Percentiles rank a stretch among this genome's conserved stretches.
phyloP scores from a whole-genome alignment of 2,797 vertebrate genomes.

The Malurus splendens region DNA sequence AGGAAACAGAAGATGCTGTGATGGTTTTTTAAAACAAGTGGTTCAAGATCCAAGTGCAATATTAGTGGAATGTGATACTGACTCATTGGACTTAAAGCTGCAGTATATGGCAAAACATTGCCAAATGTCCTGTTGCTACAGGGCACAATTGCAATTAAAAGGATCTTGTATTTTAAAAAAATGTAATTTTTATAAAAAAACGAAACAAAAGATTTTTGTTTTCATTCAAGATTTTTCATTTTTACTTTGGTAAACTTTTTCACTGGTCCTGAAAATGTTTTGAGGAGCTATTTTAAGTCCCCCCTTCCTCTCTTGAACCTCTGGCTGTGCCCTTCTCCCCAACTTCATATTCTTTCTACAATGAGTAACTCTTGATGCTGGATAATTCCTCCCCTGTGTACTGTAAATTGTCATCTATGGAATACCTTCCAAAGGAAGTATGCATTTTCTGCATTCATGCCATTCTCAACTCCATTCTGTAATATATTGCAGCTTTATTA shows the following conservation, averaged over 20 bases:
- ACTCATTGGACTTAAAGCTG: constrained; percentile 77
- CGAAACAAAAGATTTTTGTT: constrained; percentile 68
- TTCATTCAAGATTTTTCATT: constrained; percentile 81
- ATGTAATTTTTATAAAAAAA: constrained; percentile 81
- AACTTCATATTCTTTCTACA: constrained; percentile 73
- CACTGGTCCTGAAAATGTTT: constrained; percentile 76
- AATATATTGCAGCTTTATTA: constrained; percentile 67
- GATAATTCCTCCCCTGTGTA: constrained; percentile 59
- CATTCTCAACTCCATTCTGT: constrained; percentile 60
- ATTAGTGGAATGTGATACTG: constrained; percentile 82
- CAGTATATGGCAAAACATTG: constrained; percentile 72
- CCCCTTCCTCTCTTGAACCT: constrained; percentile 57
- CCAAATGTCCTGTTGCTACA: constrained; percentile 77
- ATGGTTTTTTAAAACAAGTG: constrained; percentile 50
- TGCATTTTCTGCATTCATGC: constrained; percentile 58
- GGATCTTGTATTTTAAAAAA: constrained; percentile 82
- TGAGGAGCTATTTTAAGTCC: constrained; percentile 75
- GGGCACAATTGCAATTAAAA: constrained; percentile 74
- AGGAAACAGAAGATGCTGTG: constrained; percentile 73
- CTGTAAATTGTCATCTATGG: constrained; percentile 61
- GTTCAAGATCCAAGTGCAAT: constrained; percentile 80
- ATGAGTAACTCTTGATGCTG: constrained; percentile 65
- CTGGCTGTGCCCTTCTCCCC: constrained; percentile 57
- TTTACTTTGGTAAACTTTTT: constrained; percentile 81
- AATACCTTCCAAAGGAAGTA: constrained; percentile 67